Evolutionary conservation across 2,888 invertebrate species (phyloP).

Genomic region (Thysanoteuthis rhombus): DNA sequence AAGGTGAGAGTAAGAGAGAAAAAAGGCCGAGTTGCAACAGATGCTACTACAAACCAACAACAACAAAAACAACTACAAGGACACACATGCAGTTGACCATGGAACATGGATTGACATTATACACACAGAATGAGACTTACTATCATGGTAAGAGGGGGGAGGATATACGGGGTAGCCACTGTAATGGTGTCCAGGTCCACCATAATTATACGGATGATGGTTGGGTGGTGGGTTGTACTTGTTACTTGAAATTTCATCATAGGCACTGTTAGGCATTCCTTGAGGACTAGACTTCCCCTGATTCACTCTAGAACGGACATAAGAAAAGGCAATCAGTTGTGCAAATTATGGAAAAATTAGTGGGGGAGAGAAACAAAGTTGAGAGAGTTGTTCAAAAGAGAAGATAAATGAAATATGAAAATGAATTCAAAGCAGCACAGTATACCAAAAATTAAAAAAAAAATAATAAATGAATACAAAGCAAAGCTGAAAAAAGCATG

Average conservation of each 20-base stretch:
- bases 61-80: background rate
- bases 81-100: background rate
- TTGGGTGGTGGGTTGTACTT: background rate
- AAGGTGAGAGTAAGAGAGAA: background rate
- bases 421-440: background rate
- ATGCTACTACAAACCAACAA: background rate
- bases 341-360: background rate
- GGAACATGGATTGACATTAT: no score
- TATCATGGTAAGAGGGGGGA: background rate
- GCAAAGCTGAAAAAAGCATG: background rate
- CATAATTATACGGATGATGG: background rate
- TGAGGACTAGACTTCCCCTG: background rate
- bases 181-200: background rate
- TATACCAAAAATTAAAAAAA: background rate
- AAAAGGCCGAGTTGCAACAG: background rate
- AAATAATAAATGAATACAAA: background rate
- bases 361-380: background rate
- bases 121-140: background rate
- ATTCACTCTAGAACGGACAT: background rate
- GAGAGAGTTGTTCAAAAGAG: background rate
- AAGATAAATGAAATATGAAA: no score
- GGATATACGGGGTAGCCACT: slow-evolving; percentile 12
- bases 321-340: background rate
- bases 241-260: background rate
- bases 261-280: background rate